Conservation (phyloP, 1,140 invertebrate species). For the Drosophila arizonae region DNA sequence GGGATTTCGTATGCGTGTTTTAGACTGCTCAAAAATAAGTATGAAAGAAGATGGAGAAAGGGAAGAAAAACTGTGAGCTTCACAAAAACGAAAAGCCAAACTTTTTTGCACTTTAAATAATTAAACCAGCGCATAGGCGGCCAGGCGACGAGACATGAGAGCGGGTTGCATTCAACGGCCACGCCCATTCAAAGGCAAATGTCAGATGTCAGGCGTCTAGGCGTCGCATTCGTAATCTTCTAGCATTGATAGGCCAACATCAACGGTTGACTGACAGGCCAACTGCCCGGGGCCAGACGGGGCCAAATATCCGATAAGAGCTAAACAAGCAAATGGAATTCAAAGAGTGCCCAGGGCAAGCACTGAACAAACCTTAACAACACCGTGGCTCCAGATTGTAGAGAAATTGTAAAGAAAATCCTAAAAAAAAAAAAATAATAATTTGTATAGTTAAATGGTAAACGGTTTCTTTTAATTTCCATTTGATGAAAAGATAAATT, state of each 20-base stretch:
- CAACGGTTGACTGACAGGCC: slow-evolving; percentile 51
- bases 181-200: slow-evolving; percentile 1
- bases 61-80: too few relatives aligned
- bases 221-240: slow-evolving; percentile 27
- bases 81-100: too few relatives aligned
- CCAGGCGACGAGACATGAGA: slow-evolving; percentile 6
- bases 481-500: too few relatives aligned
- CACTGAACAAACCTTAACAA: slow-evolving; percentile 12
- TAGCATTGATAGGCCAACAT: slow-evolving; percentile 60
- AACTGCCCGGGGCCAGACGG: slow-evolving; percentile 45
- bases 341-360: slow-evolving; percentile 29
- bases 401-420: too few relatives aligned
- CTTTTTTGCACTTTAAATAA: slow-evolving; percentile 75
- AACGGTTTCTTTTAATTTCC: too few relatives aligned
- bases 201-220: slow-evolving; percentile 13
- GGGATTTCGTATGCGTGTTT: slow-evolving; percentile 73
- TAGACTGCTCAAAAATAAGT: slow-evolving; percentile 19
- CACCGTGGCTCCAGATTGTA: slow-evolving; percentile 13
- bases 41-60: too few relatives aligned
- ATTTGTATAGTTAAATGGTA: too few relatives aligned
- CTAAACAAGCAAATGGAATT: slow-evolving; percentile 71
- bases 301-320: slow-evolving; percentile 67
- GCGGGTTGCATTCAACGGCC: slow-evolving; percentile 11
- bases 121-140: slow-evolving; percentile 51
- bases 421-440: not conserved